Evolutionary conservation across 1,140 invertebrate genomes (phyloP).

Genomic region (Atta texana): DNA sequence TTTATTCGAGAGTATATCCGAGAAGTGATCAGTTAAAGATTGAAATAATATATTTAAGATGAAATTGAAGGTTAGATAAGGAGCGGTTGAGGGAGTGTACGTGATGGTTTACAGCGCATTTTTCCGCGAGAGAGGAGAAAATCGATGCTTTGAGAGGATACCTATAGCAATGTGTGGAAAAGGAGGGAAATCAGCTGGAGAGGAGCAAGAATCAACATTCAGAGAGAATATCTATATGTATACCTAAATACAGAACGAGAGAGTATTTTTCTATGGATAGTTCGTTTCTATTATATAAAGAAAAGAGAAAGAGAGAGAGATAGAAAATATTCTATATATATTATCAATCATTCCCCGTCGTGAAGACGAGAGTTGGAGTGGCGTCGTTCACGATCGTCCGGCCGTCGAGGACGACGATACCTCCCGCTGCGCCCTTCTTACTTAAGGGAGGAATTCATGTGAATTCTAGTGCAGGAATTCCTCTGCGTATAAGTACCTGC

Average conservation of each 20-base stretch:
- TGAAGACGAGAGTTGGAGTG: constrained; percentile 8
- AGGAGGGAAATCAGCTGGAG: constrained; percentile 33
- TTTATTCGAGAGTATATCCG: background rate
- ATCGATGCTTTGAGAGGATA: constrained; percentile 50
- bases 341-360: background rate
- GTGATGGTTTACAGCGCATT: constrained; percentile 38
- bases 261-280: constrained; percentile 79
- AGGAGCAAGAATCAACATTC: constrained; percentile 32
- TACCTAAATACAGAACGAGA: constrained; percentile 48
- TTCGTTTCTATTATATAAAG: constrained; percentile 72
- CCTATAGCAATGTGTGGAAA: constrained; percentile 24
- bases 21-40: background rate
- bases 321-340: constrained; percentile 52
- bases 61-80: constrained; percentile 9
- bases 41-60: constrained; percentile 31
- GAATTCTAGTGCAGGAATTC: constrained; percentile 20
- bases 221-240: constrained; percentile 49
- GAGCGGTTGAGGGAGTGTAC: background rate
- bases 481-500: constrained; percentile 48
- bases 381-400: constrained; percentile 30
- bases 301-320: background rate
- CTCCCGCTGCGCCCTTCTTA: background rate
- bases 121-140: constrained; percentile 50
- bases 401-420: constrained; percentile 4
- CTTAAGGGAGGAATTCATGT: background rate